Evolutionary conservation across 2,113 vertebrate species (phyloP).

Genomic region (Verasper variegatus): DNA sequence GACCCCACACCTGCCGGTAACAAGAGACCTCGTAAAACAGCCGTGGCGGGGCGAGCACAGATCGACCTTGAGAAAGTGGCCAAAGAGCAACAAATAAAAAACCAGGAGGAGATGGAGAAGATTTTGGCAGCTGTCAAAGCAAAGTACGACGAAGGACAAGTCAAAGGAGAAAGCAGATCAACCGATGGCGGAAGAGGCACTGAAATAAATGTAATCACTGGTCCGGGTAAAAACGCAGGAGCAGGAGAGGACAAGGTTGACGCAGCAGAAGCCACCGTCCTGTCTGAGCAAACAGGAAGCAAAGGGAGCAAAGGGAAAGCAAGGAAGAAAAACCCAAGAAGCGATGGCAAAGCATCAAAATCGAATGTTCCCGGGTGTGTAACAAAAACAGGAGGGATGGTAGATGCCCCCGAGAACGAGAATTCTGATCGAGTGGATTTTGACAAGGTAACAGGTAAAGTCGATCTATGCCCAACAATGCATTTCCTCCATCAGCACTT

Average conservation of each 20-base stretch:
- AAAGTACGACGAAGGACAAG: constrained; percentile 37
- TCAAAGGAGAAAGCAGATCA: neutral
- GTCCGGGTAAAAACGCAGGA: constrained; percentile 20
- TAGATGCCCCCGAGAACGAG: constrained; percentile 1
- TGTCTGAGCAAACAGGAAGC: neutral
- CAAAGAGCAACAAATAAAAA: constrained; percentile 69
- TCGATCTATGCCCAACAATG: constrained; percentile 4
- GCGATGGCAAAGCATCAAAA: neutral
- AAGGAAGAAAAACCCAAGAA: constrained; percentile 12
- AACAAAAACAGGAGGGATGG: neutral
- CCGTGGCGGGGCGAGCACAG: constrained; percentile 42
- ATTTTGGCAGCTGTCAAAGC: constrained; percentile 57
- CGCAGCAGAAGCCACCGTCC: neutral
- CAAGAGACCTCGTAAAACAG: constrained; percentile 59
- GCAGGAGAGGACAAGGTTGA: neutral
- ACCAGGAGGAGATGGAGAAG: constrained; percentile 62
- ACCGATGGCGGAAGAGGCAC: neutral
- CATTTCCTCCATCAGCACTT: constrained; percentile 1
- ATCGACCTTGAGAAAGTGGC: constrained; percentile 69
- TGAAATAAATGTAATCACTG: constrained; percentile 9
- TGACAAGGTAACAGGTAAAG: constrained; percentile 63
- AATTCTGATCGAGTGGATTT: constrained; percentile 23
- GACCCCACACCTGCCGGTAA: constrained; percentile 37
- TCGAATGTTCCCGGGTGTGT: neutral
- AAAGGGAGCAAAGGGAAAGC: constrained; percentile 13